Evolutionary conservation across 2,113 vertebrate genomes (phyloP), one percentile per base, ranked within the genome.

Genomic region (Nothocercus nigrocapillus): DNA sequence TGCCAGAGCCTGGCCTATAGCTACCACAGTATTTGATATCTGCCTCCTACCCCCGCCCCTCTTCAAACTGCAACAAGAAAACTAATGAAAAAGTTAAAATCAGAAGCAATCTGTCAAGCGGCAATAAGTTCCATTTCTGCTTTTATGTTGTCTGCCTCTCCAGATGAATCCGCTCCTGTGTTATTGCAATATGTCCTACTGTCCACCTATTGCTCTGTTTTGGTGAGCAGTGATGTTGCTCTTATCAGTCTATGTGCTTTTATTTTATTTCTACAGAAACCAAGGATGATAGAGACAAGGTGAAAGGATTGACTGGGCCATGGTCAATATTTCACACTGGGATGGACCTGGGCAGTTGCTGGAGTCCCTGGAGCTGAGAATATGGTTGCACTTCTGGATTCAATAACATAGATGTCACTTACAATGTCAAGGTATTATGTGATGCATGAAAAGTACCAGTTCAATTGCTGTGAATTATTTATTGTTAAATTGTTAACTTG

Each of bases 401-500:
- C 16, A n/a, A 27, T 67, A 38, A 28, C 42, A 42, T 3, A 78
- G 38, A 61, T 56, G 16, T 20, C n/a, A 32, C n/a, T 93, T 73
- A 61, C 16, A 75, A 32, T 9, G 7, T 20, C 49, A 34, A 45
- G 14, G 14, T 77, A 66, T 91, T 82, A 73, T n/a, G 70, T 5
- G 11, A 42, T 86, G 22, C 22, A 22, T 47, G 42, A 83, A 83
- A 83, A 66, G 51, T 81, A 5, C 18, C 2, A 10, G 21, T 84
- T 61, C 45, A 90, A 56, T 36, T 82, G 19, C 61, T 83, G 56
- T 68, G 58, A 81, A 72, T 72, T 78, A 90, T 89, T 53, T 78
- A 82, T 47, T 34, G 32, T 83, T 90, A 93, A 88, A 64, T 36
- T 30, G 63, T 81, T 89, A 78, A 75, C 73, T 44, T 58, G 38